Evolutionary conservation across 1,140 invertebrate species (phyloP).

Genomic region (Maconellicoccus hirsutus): DNA sequence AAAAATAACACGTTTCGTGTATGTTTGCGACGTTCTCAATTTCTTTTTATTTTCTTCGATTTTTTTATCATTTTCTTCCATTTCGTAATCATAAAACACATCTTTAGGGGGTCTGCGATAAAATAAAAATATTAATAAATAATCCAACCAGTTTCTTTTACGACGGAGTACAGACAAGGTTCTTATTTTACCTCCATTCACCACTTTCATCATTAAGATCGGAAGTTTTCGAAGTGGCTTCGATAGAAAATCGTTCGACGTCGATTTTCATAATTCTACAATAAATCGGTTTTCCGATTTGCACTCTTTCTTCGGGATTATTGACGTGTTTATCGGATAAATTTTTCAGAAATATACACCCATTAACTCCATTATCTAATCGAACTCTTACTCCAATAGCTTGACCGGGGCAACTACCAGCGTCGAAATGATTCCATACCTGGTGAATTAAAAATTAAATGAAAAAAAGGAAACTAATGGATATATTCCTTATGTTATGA

Average conservation of each 20-base stretch:
- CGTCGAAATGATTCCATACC: constrained; percentile 97
- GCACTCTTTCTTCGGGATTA: constrained; percentile 85
- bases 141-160: too few species aligned
- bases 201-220: constrained; percentile 84
- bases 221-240: constrained; percentile 85
- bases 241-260: constrained; percentile 84
- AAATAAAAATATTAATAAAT: too few species aligned
- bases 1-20: constrained; percentile 90
- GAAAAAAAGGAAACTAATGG: background rate
- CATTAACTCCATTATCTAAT: constrained; percentile 86
- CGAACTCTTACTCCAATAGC: constrained; percentile 80
- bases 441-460: constrained; percentile 30
- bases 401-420: constrained; percentile 86
- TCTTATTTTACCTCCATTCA: constrained; percentile 58
- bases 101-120: constrained; percentile 59
- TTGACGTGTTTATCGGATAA: constrained; percentile 87
- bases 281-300: constrained; percentile 75
- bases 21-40: constrained; percentile 62
- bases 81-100: constrained; percentile 80
- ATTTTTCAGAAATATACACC: constrained; percentile 91
- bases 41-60: constrained; percentile 69
- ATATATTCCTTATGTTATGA: background rate
- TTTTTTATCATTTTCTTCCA: constrained; percentile 66
- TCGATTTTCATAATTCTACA: constrained; percentile 93
- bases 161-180: background rate